phyloP scores from a whole-genome alignment of 2,113 vertebrate species.

The Zosterops lateralis region DNA sequence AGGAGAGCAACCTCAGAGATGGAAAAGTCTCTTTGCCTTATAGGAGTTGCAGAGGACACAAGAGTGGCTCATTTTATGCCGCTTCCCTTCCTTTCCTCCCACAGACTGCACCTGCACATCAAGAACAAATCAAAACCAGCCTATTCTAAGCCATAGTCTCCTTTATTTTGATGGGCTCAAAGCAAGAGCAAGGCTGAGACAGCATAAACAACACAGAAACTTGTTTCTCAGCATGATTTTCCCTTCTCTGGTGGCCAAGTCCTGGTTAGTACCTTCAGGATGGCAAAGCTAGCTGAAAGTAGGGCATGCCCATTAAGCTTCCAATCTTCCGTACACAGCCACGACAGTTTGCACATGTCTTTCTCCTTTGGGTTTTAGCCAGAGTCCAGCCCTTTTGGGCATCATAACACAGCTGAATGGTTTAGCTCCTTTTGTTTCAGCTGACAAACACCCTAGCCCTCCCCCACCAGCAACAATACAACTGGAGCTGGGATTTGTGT shows the following conservation, averaged over 20 bases:
- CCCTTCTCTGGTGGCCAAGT: background rate
- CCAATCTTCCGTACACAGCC: background rate
- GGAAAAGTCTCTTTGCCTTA: background rate
- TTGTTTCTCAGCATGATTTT: background rate
- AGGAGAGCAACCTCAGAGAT: background rate
- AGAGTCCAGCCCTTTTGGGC: slow-evolving; percentile 23
- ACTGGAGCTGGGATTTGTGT: slow-evolving; percentile 16
- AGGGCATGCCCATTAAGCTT: slow-evolving; percentile 33
- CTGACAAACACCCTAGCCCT: slow-evolving; percentile 16
- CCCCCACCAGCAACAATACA: background rate
- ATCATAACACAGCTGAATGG: slow-evolving; percentile 39
- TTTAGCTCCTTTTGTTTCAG: slow-evolving; percentile 47
- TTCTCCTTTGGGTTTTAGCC: slow-evolving; percentile 47
- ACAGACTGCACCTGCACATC: slow-evolving; percentile 44
- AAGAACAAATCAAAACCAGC: slow-evolving; percentile 38
- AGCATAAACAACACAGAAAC: slow-evolving; percentile 19
- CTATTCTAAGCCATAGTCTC: slow-evolving; percentile 35
- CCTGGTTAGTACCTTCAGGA: background rate
- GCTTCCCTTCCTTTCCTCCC: slow-evolving; percentile 27
- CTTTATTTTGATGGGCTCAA: slow-evolving; percentile 36
- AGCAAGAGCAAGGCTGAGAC: background rate
- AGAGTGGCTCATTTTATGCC: background rate
- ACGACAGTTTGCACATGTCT: background rate
- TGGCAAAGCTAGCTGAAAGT: slow-evolving; percentile 26
- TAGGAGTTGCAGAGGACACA: background rate